Conservation (phyloP, 1,140 invertebrate species). For the Acromyrmex heyeri region DNA sequence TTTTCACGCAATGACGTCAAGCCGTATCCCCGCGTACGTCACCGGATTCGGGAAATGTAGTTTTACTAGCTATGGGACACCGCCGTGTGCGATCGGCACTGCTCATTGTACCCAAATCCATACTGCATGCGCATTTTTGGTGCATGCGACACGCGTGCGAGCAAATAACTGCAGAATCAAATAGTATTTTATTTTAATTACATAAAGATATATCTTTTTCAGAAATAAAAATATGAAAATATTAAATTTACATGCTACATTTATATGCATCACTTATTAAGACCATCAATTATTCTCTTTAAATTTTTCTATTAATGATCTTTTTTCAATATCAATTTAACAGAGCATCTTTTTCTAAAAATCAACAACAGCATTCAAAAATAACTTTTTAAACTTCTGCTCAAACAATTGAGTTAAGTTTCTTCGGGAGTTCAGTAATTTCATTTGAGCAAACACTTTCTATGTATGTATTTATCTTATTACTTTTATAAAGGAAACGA, state of each 20-base stretch:
- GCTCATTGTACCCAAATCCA: slow-evolving; percentile 26
- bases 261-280: not conserved
- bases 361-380: not conserved
- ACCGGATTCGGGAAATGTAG: slow-evolving; percentile 74
- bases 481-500: not conserved
- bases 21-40: slow-evolving; percentile 77
- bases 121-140: slow-evolving; percentile 32
- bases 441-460: not conserved
- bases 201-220: not conserved
- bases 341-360: not conserved
- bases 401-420: not conserved
- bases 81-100: slow-evolving; percentile 53
- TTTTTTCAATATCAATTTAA: not conserved
- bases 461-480: not conserved
- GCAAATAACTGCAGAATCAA: not conserved
- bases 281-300: not conserved
- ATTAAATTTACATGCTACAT: not conserved
- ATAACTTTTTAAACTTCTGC: not conserved
- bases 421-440: not conserved
- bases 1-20: slow-evolving; percentile 79
- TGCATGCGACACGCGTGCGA: not conserved
- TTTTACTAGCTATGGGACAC: slow-evolving; percentile 71
- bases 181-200: not conserved
- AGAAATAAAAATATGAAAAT: not conserved
- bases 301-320: not conserved